These are phyloP conservation scores for Notarius lentiginosus DNA, from an alignment of 2,113 vertebrate species.

Conservation along the genomic window DNA sequence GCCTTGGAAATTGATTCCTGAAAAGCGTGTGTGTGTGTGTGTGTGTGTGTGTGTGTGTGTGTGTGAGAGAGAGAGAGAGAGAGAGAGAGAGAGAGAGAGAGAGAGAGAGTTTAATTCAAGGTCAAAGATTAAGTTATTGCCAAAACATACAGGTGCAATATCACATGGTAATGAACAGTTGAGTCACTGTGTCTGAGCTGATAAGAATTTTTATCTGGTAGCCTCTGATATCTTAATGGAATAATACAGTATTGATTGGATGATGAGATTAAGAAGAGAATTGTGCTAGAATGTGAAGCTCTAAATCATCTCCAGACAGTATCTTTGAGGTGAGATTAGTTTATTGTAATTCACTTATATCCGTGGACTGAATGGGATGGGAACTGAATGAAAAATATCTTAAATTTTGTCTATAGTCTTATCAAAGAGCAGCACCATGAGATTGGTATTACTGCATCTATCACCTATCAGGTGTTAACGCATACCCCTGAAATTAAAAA, in stretches of 20 bases:
- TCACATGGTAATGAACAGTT: constrained; percentile 16
- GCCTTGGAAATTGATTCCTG: constrained; percentile 44
- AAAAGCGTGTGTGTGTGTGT: constrained; percentile 11
- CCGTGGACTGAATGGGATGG: background rate
- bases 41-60: background rate
- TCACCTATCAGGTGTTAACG: background rate
- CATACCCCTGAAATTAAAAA: background rate
- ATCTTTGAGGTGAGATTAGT: constrained; percentile 26
- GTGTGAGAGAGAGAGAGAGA: background rate
- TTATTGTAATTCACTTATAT: constrained; percentile 9
- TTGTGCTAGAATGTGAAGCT: background rate
- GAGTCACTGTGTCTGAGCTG: constrained; percentile 25
- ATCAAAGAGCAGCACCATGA: background rate
- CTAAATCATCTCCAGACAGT: constrained; percentile 34
- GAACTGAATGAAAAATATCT: constrained; percentile 27
- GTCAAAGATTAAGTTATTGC: constrained; percentile 43
- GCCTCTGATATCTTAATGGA: constrained; percentile 30
- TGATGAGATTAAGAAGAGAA: constrained; percentile 22
- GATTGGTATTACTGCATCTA: background rate
- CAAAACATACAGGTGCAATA: constrained; percentile 37
- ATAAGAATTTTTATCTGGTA: constrained; percentile 33
- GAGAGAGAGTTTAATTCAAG: constrained; percentile 32
- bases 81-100: background rate
- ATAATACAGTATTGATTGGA: constrained; percentile 44
- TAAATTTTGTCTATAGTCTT: background rate